Evolutionary conservation across 2,888 invertebrate species (phyloP), one percentile per base, ranked within the genome.

Genomic region (Subacronicta megacephala): DNA sequence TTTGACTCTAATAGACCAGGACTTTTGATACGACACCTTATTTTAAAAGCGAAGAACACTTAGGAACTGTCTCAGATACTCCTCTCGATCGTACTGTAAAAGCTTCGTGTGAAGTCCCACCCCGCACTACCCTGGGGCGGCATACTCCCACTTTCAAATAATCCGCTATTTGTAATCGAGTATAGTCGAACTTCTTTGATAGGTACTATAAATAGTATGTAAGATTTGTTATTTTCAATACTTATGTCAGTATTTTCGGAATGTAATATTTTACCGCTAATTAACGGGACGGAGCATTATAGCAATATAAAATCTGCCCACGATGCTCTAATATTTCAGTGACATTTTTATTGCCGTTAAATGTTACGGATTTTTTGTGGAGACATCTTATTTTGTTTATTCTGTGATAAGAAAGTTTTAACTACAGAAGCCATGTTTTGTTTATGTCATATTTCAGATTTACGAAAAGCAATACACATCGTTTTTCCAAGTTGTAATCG

Each of bases 11-110:
- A 50, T 50, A 64, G 55, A 50, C 41, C 56, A 46, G 20, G 18
- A 49, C 26, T 54, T 45, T 35, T 42, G 37, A 58, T 51, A 51
- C 61, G 38, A 52, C 43, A 47, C 40, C 54, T 49, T 61, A 40
- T 56, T 73, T 70, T 60, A 59, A 72, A 63, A 73, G 55, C 43
- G 33, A 56, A 47, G 53, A 73, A 58, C 55, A 55, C 57, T 68
- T 61, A 53, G 12, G 50, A 57, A 36, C 43, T 68, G 55, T 64
- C 55, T 63, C 16, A 15, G 45, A 52, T 55, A 57, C 59, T 57
- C 37, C 20, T 54, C 20, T 74, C 50, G 52, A 53, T 58, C 42
- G 47, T 57, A 53, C 55, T 68, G 64, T 75, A 60, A 68, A 62
- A 72, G 68, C 68, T 58, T 45, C 59, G n/a, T n/a, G n/a, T n/a